Percentiles rank a stretch among this genome's conserved stretches.
These are phyloP conservation scores for Spicauda simplicius DNA, from an alignment of 2,888 invertebrate species.

Conservation along the genomic window DNA sequence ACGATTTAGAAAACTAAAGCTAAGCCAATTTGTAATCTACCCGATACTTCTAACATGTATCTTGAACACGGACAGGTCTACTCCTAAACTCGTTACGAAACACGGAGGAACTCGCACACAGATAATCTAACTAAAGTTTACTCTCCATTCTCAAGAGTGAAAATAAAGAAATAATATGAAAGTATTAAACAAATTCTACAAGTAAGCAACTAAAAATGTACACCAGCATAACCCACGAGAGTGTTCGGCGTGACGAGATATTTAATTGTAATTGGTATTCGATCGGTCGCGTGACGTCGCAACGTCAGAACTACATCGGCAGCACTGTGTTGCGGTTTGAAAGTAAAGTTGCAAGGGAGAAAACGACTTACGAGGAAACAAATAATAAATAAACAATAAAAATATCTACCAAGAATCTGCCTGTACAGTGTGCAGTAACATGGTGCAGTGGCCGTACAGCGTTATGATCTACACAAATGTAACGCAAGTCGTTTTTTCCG, in stretches of 20 bases:
- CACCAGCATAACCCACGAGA: conserved; percentile 59
- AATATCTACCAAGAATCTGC: neutral
- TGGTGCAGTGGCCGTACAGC: neutral
- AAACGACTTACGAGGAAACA: conserved; percentile 37
- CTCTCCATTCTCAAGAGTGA: conserved; percentile 6
- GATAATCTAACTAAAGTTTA: conserved; percentile 6
- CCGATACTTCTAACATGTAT: conserved; percentile 3
- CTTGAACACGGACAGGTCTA: conserved; percentile 10
- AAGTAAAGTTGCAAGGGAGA: conserved; percentile 39
- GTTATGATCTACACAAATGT: neutral
- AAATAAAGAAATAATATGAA: conserved; percentile 26
- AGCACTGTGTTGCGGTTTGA: conserved; percentile 65
- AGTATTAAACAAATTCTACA: conserved; percentile 28
- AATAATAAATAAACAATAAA: neutral
- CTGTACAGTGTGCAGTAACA: neutral
- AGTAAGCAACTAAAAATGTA: conserved; percentile 43
- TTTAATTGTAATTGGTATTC: conserved; percentile 26
- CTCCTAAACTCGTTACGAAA: conserved; percentile 8
- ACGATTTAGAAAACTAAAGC: conserved; percentile 30
- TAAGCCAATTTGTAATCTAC: conserved; percentile 24
- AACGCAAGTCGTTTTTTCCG: conserved; percentile 39
- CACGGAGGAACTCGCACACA: neutral
- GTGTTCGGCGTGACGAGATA: conserved; percentile 37
- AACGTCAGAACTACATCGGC: conserved; percentile 46
- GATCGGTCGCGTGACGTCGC: conserved; percentile 24